These are phyloP conservation scores for Ethmia dodecea DNA, from an alignment of 2,888 invertebrate genomes.

Conservation along the genomic window DNA sequence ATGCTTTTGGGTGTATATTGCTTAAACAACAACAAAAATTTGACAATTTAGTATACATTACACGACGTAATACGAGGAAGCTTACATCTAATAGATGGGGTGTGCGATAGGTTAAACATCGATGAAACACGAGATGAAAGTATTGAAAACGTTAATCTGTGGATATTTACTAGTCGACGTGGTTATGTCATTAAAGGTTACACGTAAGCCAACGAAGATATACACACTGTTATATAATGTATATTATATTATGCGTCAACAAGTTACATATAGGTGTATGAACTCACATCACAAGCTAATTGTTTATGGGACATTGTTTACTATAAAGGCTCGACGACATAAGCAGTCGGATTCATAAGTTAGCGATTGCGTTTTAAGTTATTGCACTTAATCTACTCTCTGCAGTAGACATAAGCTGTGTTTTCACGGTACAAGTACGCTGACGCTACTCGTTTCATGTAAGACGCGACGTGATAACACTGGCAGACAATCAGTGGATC, in stretches of 20 bases:
- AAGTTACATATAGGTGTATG: slow-evolving; percentile 48
- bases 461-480: background rate
- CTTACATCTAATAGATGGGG: slow-evolving; percentile 54
- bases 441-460: too few species aligned
- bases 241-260: slow-evolving; percentile 71
- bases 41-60: too few species aligned
- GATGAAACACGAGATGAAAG: slow-evolving; percentile 2
- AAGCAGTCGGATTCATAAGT: slow-evolving; percentile 54
- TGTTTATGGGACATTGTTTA: slow-evolving; percentile 39
- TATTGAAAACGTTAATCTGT: background rate
- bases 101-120: slow-evolving; percentile 38
- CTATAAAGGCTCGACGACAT: slow-evolving; percentile 53
- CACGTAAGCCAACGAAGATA: slow-evolving; percentile 58
- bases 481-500: too few species aligned
- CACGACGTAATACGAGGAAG: too few species aligned
- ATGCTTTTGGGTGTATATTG: slow-evolving; percentile 48
- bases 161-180: background rate
- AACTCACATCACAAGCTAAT: slow-evolving; percentile 49
- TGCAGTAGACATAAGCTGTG: slow-evolving; percentile 38
- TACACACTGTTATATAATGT: slow-evolving; percentile 37
- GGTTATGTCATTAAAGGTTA: slow-evolving; percentile 28
- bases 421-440: slow-evolving; percentile 30
- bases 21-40: too few species aligned
- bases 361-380: slow-evolving; percentile 46
- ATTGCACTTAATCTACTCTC: slow-evolving; percentile 56